phyloP scores from a whole-genome alignment of 1,140 invertebrate genomes.

The Drosophila subobscura region DNA sequence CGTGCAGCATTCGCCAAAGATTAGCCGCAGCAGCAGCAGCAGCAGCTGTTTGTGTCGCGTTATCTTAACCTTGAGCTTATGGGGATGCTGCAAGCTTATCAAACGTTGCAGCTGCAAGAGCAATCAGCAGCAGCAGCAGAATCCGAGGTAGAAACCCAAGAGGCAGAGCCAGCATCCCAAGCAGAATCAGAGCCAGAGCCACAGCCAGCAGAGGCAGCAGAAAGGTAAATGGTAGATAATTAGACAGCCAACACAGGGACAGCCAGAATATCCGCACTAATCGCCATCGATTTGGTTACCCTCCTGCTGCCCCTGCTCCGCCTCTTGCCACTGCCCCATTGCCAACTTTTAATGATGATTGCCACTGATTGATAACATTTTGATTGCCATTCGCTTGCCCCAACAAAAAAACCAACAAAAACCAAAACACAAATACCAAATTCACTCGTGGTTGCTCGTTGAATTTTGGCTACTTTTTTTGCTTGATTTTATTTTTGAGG shows the following conservation, averaged over 20 bases:
- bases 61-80: constrained; percentile 19
- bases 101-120: constrained; percentile 32
- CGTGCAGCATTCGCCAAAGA: constrained; percentile 46
- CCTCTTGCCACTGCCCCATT: neutral
- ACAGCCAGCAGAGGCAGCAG: constrained; percentile 5
- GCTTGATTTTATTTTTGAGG: constrained; percentile 49
- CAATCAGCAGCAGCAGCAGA: neutral
- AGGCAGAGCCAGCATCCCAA: constrained; percentile 2
- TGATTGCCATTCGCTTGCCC: constrained; percentile 27
- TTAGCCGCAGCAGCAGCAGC: constrained; percentile 9
- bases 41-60: constrained; percentile 27
- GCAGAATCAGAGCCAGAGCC: neutral
- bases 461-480: constrained; percentile 40
- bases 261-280: neutral
- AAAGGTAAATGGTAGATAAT: constrained; percentile 34
- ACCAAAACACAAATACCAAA: neutral
- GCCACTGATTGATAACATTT: constrained; percentile 71
- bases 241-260: constrained; percentile 23
- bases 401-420: neutral
- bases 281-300: neutral
- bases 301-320: neutral
- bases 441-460: constrained; percentile 31
- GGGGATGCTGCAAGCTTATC: constrained; percentile 14
- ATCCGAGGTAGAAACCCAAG: too few species aligned
- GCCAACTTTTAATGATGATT: constrained; percentile 72